Conservation (phyloP, 2,888 invertebrate genomes). For the Fragum whitleyi region DNA sequence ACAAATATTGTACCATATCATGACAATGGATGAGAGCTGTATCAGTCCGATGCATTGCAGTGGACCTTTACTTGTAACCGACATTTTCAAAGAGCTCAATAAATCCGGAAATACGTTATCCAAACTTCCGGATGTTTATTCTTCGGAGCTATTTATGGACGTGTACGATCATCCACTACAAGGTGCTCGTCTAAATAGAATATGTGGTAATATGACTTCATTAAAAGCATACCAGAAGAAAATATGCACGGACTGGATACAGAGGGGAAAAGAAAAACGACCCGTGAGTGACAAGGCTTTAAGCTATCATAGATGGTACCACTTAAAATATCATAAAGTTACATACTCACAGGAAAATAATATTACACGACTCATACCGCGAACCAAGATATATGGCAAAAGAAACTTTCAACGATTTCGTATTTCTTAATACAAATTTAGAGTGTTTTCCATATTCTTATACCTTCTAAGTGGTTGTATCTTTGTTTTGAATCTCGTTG, state of each 20-base stretch:
- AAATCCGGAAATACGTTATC: conserved; percentile 8
- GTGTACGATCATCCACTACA: conserved; percentile 21
- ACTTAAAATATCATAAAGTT: conserved; percentile 10
- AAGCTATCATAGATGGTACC: conserved; percentile 22
- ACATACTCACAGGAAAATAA: conserved; percentile 10
- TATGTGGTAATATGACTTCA: conserved; percentile 4
- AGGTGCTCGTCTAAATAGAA: not conserved
- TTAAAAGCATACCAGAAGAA: not conserved
- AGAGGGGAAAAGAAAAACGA: not conserved
- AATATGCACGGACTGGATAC: conserved; percentile 8
- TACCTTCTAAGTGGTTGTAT: no score
- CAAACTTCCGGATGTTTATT: conserved; percentile 10
- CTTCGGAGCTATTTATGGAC: conserved; percentile 17
- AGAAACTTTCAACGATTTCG: not conserved
- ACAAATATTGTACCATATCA: conserved; percentile 6
- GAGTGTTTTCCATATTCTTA: no score
- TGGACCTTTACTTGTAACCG: conserved; percentile 5
- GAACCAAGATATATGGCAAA: conserved; percentile 5
- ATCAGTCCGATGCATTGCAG: conserved; percentile 21
- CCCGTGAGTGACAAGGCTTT: conserved; percentile 4
- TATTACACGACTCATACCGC: not conserved
- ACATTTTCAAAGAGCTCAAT: conserved; percentile 6
- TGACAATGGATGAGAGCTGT: not conserved
- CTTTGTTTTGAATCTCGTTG: no score
- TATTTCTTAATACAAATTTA: no score